Conservation (phyloP, 1,140 invertebrate genomes). For the Hormaphis cornu region DNA sequence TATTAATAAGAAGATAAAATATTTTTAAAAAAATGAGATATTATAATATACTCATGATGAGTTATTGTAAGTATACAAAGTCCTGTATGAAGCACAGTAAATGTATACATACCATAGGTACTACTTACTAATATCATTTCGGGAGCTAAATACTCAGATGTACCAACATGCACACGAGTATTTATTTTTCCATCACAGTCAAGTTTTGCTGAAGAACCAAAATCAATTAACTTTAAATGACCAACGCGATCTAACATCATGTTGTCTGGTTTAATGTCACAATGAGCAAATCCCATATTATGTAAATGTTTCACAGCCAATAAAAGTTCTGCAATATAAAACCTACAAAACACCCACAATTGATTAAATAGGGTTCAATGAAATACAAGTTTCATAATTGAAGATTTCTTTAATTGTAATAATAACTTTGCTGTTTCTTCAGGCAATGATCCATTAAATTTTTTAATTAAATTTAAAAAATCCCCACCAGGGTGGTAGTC, state of each 20-base stretch:
- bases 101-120: too few relatives aligned
- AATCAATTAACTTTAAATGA: conserved; percentile 97
- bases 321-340: conserved; percentile 88
- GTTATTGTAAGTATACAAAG: too few relatives aligned
- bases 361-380: too few relatives aligned
- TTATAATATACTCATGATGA: too few relatives aligned
- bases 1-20: too few relatives aligned
- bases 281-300: conserved; percentile 85
- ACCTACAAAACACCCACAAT: conserved; percentile 54
- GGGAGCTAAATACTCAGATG: conserved; percentile 75
- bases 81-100: too few relatives aligned
- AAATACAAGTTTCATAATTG: too few relatives aligned
- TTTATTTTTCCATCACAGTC: conserved; percentile 48
- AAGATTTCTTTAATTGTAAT: too few relatives aligned
- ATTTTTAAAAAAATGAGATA: too few relatives aligned
- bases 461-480: conserved; percentile 66
- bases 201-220: conserved; percentile 69
- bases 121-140: conserved; percentile 48
- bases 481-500: conserved; percentile 74
- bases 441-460: conserved; percentile 76
- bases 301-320: conserved; percentile 93
- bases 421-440: conserved; percentile 82
- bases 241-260: conserved; percentile 84
- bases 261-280: conserved; percentile 97
- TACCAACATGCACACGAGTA: conserved; percentile 59